phyloP scores from a whole-genome alignment of 2,888 invertebrate genomes.

The Sinohyriopsis cumingii region DNA sequence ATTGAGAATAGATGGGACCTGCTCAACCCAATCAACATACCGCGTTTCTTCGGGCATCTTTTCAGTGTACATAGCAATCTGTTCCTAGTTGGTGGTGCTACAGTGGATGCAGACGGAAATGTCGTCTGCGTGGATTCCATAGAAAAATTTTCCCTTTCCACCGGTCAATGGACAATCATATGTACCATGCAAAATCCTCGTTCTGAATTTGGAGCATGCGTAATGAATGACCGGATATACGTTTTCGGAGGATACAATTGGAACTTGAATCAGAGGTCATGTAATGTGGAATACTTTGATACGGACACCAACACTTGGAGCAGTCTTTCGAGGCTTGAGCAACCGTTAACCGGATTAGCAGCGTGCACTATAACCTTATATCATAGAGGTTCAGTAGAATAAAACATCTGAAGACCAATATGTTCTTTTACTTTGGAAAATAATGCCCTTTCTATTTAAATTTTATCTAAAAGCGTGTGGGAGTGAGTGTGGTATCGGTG shows the following conservation, averaged over 20 bases:
- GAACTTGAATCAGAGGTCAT: conserved; percentile 39
- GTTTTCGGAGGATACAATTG: conserved; percentile 58
- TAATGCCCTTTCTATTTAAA: too few relatives aligned
- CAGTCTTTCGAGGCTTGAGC: conserved; percentile 16
- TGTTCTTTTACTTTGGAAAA: too few relatives aligned
- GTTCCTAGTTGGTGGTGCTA: conserved; percentile 54
- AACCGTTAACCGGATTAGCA: conserved; percentile 42
- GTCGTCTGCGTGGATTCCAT: conserved; percentile 41
- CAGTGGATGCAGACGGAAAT: conserved; percentile 38
- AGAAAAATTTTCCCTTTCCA: conserved; percentile 38
- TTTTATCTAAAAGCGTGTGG: too few relatives aligned
- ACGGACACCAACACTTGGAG: conserved; percentile 43
- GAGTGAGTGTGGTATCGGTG: too few relatives aligned
- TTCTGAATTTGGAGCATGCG: conserved; percentile 49
- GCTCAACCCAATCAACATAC: conserved; percentile 39
- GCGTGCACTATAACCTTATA: conserved; percentile 34
- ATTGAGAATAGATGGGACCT: conserved; percentile 52
- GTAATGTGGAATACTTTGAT: conserved; percentile 44
- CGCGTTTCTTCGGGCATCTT: conserved; percentile 52
- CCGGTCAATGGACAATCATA: conserved; percentile 48
- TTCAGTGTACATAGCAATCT: conserved; percentile 34
- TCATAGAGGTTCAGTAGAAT: not conserved
- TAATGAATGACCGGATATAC: conserved; percentile 42
- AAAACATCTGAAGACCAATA: too few relatives aligned
- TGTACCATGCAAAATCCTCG: conserved; percentile 46